These are phyloP conservation scores for Drosophila prolongata DNA, from an alignment of 2,888 invertebrate genomes.

Conservation along the genomic window DNA sequence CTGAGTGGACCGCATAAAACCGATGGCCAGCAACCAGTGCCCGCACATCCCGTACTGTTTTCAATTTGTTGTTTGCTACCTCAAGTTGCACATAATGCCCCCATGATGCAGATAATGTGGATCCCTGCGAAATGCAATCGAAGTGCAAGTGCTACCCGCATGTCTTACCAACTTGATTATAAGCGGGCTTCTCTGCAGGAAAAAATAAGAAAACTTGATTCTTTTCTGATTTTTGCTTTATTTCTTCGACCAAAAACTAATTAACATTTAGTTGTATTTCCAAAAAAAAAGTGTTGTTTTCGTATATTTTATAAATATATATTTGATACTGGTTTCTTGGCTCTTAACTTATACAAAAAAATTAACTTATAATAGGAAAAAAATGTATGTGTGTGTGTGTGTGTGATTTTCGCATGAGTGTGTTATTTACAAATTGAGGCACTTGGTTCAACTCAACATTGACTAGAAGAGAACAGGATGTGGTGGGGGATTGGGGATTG, in stretches of 20 bases:
- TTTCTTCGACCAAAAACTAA: slow-evolving; percentile 8
- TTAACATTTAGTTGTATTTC: slow-evolving; percentile 14
- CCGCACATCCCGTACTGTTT: slow-evolving; percentile 43
- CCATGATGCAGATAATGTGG: background rate
- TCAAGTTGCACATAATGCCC: background rate
- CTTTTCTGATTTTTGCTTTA: slow-evolving; percentile 4
- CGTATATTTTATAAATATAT: slow-evolving; percentile 17
- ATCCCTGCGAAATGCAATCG: slow-evolving; percentile 8
- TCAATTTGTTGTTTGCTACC: background rate
- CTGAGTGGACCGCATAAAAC: background rate
- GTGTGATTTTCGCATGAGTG: slow-evolving; percentile 15
- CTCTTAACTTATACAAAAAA: slow-evolving; percentile 32
- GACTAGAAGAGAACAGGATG: slow-evolving; percentile 63
- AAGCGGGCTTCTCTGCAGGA: slow-evolving; percentile 4
- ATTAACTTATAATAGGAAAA: slow-evolving; percentile 22
- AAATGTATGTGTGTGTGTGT: slow-evolving; percentile 6
- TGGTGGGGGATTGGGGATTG: background rate
- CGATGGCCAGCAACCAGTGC: slow-evolving; percentile 33
- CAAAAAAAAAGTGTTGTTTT: slow-evolving; percentile 26
- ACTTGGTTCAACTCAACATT: slow-evolving; percentile 67
- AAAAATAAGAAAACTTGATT: slow-evolving; percentile 31
- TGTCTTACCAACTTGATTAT: slow-evolving; percentile 3
- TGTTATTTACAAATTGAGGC: slow-evolving; percentile 69
- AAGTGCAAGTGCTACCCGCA: slow-evolving; percentile 36
- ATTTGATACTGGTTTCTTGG: slow-evolving; percentile 32